Conservation (phyloP, 2,113 vertebrate species). For the Brachyistius frenatus region DNA sequence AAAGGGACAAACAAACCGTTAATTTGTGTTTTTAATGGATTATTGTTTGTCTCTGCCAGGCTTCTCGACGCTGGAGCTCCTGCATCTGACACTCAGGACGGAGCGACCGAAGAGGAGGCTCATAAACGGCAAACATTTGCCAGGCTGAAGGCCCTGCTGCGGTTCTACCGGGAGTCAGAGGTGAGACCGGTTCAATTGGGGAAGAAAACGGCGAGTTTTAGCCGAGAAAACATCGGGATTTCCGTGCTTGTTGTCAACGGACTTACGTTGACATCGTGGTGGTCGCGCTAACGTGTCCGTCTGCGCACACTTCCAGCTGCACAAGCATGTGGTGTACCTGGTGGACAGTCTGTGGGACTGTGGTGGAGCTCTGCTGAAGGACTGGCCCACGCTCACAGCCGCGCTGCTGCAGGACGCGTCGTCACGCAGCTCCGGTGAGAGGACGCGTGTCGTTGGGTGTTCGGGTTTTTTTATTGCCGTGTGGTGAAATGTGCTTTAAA, state of each 20-base stretch:
- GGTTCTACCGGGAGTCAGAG: constrained; percentile 87
- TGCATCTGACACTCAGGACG: constrained; percentile 60
- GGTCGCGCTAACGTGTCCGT: neutral
- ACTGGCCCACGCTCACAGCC: constrained; percentile 89
- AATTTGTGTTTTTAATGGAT: neutral
- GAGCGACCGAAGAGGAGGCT: constrained; percentile 65
- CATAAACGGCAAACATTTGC: constrained; percentile 59
- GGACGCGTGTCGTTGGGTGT: neutral
- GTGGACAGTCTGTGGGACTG: constrained; percentile 95
- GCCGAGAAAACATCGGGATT: no score
- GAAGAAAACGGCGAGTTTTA: no score
- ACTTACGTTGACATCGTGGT: no score
- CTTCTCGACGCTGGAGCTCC: constrained; percentile 74
- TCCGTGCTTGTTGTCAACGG: no score
- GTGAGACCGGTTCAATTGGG: constrained; percentile 35
- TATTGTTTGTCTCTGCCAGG: constrained; percentile 74
- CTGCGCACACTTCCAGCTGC: constrained; percentile 80
- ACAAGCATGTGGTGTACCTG: constrained; percentile 90
- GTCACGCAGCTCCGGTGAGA: constrained; percentile 75
- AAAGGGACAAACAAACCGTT: neutral
- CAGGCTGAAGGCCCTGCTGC: constrained; percentile 85
- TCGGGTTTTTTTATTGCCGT: no score
- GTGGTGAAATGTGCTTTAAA: no score
- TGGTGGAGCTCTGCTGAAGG: constrained; percentile 87
- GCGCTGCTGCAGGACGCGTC: constrained; percentile 84